A percentile compares a stretch with the other conserved stretches of the same genome.
These are phyloP conservation scores for Ciconia nigra DNA, from an alignment of 2,797 vertebrate genomes.

Conservation along the genomic window DNA sequence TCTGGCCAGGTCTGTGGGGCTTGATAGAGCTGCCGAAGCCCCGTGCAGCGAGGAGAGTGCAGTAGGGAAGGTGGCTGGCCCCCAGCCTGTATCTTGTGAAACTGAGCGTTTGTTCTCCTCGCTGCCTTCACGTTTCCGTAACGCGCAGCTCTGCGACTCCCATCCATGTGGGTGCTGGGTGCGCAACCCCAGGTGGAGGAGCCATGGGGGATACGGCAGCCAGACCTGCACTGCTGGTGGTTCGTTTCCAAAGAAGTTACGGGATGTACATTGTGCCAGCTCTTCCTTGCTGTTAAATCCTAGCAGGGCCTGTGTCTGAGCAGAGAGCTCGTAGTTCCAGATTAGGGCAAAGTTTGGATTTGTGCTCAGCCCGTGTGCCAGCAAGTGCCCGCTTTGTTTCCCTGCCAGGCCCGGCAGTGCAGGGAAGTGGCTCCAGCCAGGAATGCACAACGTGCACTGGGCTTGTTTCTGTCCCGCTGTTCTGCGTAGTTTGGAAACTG, in stretches of 20 bases:
- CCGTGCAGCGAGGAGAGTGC: not conserved
- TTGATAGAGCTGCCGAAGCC: not conserved
- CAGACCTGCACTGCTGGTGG: not conserved
- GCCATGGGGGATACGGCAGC: not conserved
- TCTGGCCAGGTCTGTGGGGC: not conserved
- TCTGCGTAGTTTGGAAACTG: not conserved
- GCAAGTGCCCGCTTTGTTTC: not conserved
- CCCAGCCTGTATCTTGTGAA: not conserved
- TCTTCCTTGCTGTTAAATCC: not conserved
- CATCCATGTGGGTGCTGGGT: not conserved
- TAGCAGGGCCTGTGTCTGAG: not conserved
- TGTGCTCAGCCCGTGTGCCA: not conserved
- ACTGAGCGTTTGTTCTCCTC: fast-evolving
- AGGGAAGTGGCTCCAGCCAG: not conserved
- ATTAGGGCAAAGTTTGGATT: not conserved
- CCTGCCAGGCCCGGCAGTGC: not conserved
- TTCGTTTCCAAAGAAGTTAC: not conserved
- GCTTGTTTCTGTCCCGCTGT: not conserved
- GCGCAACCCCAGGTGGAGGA: fast-evolving
- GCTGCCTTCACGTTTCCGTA: fast-evolving
- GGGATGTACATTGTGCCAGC: not conserved
- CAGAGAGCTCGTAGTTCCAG: not conserved
- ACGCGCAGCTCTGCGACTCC: not conserved
- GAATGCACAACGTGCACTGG: not conserved
- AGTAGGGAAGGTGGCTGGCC: not conserved